Evolutionary conservation across 2,888 invertebrate genomes (phyloP).

Genomic region (Lasioglossum villosulum): DNA sequence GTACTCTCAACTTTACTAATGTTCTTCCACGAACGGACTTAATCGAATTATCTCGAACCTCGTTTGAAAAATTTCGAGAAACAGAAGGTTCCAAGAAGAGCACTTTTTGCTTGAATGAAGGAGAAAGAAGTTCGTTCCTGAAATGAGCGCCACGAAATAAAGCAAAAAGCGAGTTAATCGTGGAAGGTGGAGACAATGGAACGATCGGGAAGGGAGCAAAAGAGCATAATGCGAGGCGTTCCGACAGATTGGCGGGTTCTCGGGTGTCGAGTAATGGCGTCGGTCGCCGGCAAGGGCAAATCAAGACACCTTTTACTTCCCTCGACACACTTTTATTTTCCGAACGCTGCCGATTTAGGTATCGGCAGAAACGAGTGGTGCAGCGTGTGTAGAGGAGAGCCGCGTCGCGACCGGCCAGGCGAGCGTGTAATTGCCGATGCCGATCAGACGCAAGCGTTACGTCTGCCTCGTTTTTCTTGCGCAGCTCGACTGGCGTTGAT

Average conservation of each 20-base stretch:
- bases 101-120: background rate
- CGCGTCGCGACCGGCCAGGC: slow-evolving; percentile 37
- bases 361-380: slow-evolving; percentile 61
- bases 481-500: background rate
- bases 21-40: too few species aligned
- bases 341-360: slow-evolving; percentile 72
- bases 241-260: slow-evolving; percentile 15
- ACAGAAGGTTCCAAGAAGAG: background rate
- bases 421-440: slow-evolving; percentile 46
- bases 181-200: background rate
- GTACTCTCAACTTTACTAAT: too few species aligned
- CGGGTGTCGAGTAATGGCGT: slow-evolving; percentile 2
- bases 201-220: background rate
- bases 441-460: slow-evolving; percentile 15
- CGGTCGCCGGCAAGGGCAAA: slow-evolving; percentile 58
- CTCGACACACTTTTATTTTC: slow-evolving; percentile 71
- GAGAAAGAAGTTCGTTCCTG: background rate
- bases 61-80: too few species aligned
- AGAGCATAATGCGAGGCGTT: background rate
- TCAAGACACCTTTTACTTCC: slow-evolving; percentile 49
- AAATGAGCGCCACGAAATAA: background rate
- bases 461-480: slow-evolving; percentile 24
- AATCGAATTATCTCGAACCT: too few species aligned
- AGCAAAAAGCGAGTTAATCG: background rate
- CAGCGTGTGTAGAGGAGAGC: slow-evolving; percentile 3